Base-by-base conservation (phyloP, 1,140 invertebrate species). In the Drosophila tsacasi region DNA sequence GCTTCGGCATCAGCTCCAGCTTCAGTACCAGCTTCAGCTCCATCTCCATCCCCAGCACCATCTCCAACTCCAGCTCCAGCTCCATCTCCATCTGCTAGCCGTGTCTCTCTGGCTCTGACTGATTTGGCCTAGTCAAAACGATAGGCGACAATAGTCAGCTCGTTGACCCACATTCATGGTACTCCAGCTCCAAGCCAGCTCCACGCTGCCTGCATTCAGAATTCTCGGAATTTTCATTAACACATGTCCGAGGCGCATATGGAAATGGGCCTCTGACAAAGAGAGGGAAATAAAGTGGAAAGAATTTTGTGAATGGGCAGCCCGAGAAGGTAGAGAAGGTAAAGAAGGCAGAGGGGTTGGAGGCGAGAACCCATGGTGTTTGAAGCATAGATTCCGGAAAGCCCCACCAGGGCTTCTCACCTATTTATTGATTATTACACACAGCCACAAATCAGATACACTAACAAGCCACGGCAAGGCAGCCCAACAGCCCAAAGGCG, bases 151-250 rank as follows among this genome's bases (percentile, higher is more conserved):
- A 86, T 82, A 80, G 74, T 73, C 61, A 75, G 65, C 79, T 89
- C 83, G 85, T 90, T 90, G 85, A 90, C 85, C 85, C 81, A 90
- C 85, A 85, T 90, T 81, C 78, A 10, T 30, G 60, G 73, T 62
- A 67, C 54, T 44, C 23, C 39, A 65, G 52, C 61, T 75, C 61
- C 40, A 19, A 64, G 44, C 58, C 27, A 21, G 50, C 50, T 50
- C 66, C 61, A 59, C 66, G 61, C 21, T 67, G 55, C 52, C 50
- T 72, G 59, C 65, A 81, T 71, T 73, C 67, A 76, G 64, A 76
- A 62, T 90, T 90, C 85, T 82, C 55, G 82, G 85, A 90, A 90
- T 90, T 90, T 90, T 90, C 85, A 90, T 90, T 90, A 90, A 90
- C 85, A 90, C 85, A 89, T 87, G 83, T 85, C 80, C 46, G 76